Base-by-base conservation (phyloP, 2,797 vertebrate genomes). In the Paramormyrops hopkinsi region DNA sequence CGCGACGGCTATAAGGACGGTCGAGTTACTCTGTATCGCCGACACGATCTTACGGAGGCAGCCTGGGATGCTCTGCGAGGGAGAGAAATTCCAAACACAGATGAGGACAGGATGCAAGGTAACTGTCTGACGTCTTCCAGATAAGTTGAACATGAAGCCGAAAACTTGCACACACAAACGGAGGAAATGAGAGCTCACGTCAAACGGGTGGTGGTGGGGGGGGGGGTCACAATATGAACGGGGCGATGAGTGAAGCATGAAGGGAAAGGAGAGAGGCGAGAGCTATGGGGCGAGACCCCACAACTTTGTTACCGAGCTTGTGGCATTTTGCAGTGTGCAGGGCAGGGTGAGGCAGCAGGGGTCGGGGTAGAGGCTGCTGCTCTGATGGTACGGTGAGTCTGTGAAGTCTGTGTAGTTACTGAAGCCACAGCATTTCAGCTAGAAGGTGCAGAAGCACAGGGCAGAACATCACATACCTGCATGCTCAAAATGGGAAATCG, bases 381-480 rank as follows among this genome's bases (percentile, higher is more conserved):
- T 0, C 0, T 0, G 4, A 4, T 56, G 0, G 65, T 94, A 97
- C 2, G 84, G 89, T 0, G 96, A 96, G 2, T 0, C 37, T 0
- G 25, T 5, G 59, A 97, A 97, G 88, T 97, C 95, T 0, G 94
- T 95, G 94, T 95, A 96, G 93, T 95, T 95, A 2, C 5, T 93
- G 92, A 90, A 94, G 84, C 95, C 96, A 0, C 96, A 97, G 94
- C 96, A 97, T 19, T 93, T 41, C 0, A 96, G 91, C 96, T 96
- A 82, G n/a, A 90, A 90, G 3, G 48, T 91, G 88, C 90, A 3
- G 0, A 91, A 2, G 88, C 37, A 56, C 29, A 88, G 46, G 44
- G 50, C 25, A 37, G 25, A 86, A 33, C 11, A 65, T 51, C 1
- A 46, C 44, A 22, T 25, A 51, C 19, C 48, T 84, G 46, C 6